Percentiles rank a stretch among this genome's conserved stretches.
phyloP scores from a whole-genome alignment of 2,797 vertebrate genomes.

The Chaunax sp. region DNA sequence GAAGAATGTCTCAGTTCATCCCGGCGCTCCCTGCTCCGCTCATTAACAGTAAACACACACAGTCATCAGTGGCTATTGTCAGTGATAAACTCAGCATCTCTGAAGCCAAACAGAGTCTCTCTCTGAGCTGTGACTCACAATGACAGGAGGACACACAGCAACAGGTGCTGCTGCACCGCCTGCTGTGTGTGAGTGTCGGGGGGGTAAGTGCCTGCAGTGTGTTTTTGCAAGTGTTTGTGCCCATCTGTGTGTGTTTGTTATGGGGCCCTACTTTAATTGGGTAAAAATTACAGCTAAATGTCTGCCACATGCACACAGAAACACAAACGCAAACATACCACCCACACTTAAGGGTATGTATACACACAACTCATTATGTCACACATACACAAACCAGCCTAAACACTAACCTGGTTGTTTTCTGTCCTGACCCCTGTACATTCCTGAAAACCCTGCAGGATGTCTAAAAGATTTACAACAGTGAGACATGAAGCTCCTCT shows the following conservation, averaged over 20 bases:
- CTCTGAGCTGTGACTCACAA: conserved; percentile 29
- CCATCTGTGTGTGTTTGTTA: background rate
- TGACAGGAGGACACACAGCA: conserved; percentile 48
- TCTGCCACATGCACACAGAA: conserved; percentile 20
- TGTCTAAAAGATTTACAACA: background rate
- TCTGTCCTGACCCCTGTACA: background rate
- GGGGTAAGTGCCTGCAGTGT: background rate
- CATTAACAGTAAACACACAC: conserved; percentile 33
- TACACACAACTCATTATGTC: conserved; percentile 38
- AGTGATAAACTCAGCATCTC: conserved; percentile 45
- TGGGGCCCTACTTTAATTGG: conserved; percentile 51
- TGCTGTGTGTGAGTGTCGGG: conserved; percentile 14
- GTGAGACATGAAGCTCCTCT: background rate
- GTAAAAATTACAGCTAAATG: conserved; percentile 46
- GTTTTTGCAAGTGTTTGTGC: background rate
- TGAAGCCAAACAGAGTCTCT: conserved; percentile 57
- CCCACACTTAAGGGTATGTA: conserved; percentile 35
- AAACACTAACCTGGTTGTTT: conserved; percentile 20
- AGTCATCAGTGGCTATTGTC: conserved; percentile 46
- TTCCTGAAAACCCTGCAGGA: conserved; percentile 5
- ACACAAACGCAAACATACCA: conserved; percentile 30
- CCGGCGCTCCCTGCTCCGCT: background rate
- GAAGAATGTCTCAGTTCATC: conserved; percentile 5
- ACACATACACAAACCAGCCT: conserved; percentile 9
- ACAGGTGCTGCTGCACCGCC: conserved; percentile 65